A percentile compares a stretch with the other conserved stretches of the same genome.
These are phyloP conservation scores for Eupithecia subumbrata DNA, from an alignment of 2,888 invertebrate genomes.

Conservation along the genomic window DNA sequence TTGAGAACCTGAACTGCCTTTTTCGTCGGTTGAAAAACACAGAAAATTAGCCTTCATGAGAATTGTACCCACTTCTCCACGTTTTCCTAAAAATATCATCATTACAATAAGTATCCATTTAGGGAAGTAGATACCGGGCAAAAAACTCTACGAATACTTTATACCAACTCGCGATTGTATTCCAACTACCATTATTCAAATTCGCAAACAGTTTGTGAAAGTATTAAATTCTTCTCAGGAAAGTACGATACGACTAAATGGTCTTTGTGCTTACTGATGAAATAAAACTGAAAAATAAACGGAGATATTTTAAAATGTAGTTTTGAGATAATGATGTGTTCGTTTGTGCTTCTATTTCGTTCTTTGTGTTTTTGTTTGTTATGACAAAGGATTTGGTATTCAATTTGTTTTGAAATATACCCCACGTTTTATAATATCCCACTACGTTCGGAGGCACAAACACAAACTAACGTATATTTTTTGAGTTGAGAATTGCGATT, in stretches of 20 bases:
- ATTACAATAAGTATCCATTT: not conserved
- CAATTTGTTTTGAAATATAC: not conserved
- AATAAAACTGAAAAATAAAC: conserved; percentile 21
- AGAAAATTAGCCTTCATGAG: too few relatives aligned
- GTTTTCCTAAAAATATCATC: not conserved
- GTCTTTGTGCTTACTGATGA: conserved; percentile 35
- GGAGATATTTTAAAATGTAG: conserved; percentile 19
- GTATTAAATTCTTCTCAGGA: conserved; percentile 48
- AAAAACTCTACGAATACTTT: not conserved
- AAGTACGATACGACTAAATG: conserved; percentile 34
- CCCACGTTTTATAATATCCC: too few relatives aligned
- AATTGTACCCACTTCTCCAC: not conserved
- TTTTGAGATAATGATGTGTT: conserved; percentile 20
- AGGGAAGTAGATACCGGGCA: not conserved
- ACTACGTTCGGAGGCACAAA: not conserved
- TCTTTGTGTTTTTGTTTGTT: not conserved
- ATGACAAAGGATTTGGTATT: too few relatives aligned
- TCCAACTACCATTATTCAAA: conserved; percentile 45
- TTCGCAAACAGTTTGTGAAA: conserved; percentile 43
- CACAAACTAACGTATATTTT: not conserved
- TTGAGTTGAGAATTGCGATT: too few relatives aligned
- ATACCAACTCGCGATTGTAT: conserved; percentile 41
- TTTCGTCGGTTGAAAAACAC: too few relatives aligned
- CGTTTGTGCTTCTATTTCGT: not conserved
- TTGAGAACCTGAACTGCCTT: too few relatives aligned